Evolutionary conservation across 2,113 vertebrate genomes (phyloP).

Genomic region (Rhabdomys dilectus): DNA sequence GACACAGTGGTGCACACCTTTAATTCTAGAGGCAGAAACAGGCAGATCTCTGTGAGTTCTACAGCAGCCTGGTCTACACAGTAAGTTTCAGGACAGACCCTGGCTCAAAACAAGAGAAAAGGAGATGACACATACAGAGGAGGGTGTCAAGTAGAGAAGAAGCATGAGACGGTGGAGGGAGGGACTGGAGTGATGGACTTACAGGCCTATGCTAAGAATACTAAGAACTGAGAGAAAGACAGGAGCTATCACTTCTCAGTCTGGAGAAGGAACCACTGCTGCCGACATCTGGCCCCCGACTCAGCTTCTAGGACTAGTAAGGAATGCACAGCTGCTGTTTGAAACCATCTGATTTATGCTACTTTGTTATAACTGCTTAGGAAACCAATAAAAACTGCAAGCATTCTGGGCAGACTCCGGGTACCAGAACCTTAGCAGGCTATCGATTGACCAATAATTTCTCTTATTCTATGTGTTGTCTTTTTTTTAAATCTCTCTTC

Average conservation of each 20-base stretch:
- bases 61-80: background rate
- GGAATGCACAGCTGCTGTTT: background rate
- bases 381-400: background rate
- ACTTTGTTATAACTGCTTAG: background rate
- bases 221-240: background rate
- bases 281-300: background rate
- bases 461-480: background rate
- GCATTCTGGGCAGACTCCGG: background rate
- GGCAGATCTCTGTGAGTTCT: background rate
- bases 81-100: background rate
- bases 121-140: background rate
- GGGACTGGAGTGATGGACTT: background rate
- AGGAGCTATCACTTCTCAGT: background rate
- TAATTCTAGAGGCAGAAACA: background rate
- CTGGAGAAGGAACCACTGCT: background rate
- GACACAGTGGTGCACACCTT: background rate
- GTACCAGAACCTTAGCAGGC: background rate
- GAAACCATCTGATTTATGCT: background rate
- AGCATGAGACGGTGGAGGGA: background rate
- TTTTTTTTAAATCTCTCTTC: too few relatives aligned
- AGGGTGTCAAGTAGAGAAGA: background rate
- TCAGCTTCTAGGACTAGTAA: background rate
- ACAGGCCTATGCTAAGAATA: background rate
- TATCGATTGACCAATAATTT: background rate
- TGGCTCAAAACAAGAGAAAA: background rate